A percentile compares a stretch with the other conserved stretches of the same genome.
Conservation (phyloP, 2,113 vertebrate genomes). For the Gymnobelideus leadbeateri region DNA sequence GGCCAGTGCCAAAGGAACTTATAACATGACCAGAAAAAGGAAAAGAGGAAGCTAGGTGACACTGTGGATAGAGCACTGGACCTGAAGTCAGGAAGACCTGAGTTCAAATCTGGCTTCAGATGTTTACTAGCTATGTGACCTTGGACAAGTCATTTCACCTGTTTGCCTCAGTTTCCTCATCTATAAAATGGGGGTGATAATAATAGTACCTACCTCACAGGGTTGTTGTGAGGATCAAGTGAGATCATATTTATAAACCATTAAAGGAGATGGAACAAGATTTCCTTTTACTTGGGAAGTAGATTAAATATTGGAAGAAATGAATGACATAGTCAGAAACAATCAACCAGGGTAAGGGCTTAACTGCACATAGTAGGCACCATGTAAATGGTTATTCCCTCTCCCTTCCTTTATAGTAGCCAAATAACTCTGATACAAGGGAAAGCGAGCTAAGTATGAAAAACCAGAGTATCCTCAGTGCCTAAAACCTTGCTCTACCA, state of each 20-base stretch:
- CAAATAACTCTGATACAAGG: background rate
- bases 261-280: background rate
- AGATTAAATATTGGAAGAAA: background rate
- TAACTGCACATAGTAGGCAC: background rate
- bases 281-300: slow-evolving; percentile 27
- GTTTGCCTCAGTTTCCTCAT: background rate
- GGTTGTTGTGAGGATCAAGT: too few species aligned
- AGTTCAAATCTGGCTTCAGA: background rate
- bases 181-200: background rate
- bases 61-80: background rate
- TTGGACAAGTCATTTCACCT: background rate
- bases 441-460: background rate
- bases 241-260: background rate
- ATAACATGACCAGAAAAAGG: background rate
- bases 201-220: background rate
- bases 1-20: background rate
- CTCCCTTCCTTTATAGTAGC: background rate
- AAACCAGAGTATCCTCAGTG: background rate
- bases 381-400: background rate
- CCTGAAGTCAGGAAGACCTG: background rate
- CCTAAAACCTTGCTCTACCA: background rate
- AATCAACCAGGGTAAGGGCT: background rate
- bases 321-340: background rate
- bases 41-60: background rate
- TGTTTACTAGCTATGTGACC: background rate